These are phyloP conservation scores for Hydraecia micacea DNA, from an alignment of 2,888 invertebrate genomes.

Conservation along the genomic window DNA sequence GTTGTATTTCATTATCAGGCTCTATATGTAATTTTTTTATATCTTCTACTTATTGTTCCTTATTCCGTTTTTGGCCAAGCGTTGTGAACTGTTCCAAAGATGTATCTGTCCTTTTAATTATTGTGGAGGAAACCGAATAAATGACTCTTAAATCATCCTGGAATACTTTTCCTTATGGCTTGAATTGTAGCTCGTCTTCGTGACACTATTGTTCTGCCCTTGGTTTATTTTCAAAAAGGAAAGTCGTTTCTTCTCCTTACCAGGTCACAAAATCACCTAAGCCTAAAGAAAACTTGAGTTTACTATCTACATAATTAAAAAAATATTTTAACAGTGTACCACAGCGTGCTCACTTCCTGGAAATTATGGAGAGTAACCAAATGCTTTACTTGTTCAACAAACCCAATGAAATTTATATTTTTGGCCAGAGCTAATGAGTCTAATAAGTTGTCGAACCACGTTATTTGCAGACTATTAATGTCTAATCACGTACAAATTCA, in stretches of 20 bases:
- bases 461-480: conserved; percentile 40
- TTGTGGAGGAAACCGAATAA: neutral
- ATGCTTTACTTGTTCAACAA: conserved; percentile 16
- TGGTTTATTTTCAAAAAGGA: neutral
- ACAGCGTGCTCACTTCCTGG: neutral
- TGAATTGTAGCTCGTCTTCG: neutral
- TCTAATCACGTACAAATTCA: conserved; percentile 30
- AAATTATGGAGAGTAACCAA: neutral
- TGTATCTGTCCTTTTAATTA: neutral
- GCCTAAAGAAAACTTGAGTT: neutral
- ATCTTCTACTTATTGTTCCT: neutral
- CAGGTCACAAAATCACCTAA: neutral
- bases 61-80: neutral
- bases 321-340: neutral
- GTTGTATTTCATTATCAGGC: conserved; percentile 24
- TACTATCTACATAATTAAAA: neutral
- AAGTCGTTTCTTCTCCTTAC: neutral
- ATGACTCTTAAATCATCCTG: neutral
- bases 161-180: neutral
- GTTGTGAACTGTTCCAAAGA: neutral
- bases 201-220: neutral
- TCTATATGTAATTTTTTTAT: neutral
- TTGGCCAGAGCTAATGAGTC: conserved; percentile 21
- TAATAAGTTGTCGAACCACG: conserved; percentile 30
- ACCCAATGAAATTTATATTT: too few species aligned